Evolutionary conservation across 2,888 invertebrate species (phyloP).

Genomic region (Drosophila yooni): DNA sequence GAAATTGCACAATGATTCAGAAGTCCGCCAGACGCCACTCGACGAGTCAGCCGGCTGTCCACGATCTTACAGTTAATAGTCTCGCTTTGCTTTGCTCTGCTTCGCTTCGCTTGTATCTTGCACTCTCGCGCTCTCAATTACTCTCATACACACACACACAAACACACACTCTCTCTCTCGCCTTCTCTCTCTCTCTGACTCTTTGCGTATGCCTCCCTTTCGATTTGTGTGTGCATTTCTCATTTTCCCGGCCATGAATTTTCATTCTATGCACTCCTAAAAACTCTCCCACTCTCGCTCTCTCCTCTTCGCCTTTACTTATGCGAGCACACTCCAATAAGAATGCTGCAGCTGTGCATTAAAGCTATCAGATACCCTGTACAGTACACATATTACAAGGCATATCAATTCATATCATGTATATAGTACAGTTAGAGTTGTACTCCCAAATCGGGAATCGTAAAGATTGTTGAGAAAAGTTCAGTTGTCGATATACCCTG

Average conservation of each 20-base stretch:
- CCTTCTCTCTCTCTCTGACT: not conserved
- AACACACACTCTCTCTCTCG: too few relatives aligned
- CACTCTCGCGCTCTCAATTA: constrained; percentile 9
- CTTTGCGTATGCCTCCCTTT: not conserved
- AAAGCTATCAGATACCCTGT: constrained; percentile 12
- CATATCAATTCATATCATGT: not conserved
- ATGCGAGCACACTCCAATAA: constrained; percentile 33
- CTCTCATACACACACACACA: too few relatives aligned
- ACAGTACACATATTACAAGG: not conserved
- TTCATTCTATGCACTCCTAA: constrained; percentile 42
- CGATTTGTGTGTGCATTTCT: constrained; percentile 32
- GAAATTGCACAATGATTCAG: constrained; percentile 78
- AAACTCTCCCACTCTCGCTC: constrained; percentile 34
- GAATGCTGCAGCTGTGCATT: constrained; percentile 5
- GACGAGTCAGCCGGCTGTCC: constrained; percentile 24
- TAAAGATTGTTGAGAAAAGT: not conserved
- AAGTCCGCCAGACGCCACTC: constrained; percentile 47
- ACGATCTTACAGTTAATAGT: constrained; percentile 55
- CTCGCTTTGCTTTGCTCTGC: constrained; percentile 18
- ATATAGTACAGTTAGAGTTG: too few relatives aligned
- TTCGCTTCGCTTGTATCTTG: constrained; percentile 30
- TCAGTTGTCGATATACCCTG: not conserved
- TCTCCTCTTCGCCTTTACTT: constrained; percentile 18
- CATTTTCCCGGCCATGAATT: constrained; percentile 45
- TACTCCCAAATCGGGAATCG: not conserved